Evolutionary conservation across 2,113 vertebrate species (phyloP).

Genomic region (Pardalotus punctatus): DNA sequence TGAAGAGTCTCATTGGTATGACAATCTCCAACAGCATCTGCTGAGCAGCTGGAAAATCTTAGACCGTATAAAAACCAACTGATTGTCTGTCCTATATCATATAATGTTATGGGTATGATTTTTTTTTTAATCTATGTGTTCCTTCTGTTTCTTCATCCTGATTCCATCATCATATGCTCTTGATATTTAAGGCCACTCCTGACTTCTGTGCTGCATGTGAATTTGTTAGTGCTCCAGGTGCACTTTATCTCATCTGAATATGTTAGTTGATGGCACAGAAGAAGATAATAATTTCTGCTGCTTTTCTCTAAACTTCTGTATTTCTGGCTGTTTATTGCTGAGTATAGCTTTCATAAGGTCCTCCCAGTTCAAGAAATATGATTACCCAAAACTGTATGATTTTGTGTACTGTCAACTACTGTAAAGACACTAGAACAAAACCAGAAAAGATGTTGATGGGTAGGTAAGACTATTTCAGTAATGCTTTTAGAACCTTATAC

Average conservation of each 20-base stretch:
- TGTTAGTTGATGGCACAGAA: neutral
- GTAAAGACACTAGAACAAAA: neutral
- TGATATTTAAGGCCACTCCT: slow-evolving; percentile 37
- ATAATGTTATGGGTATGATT: neutral
- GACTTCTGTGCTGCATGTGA: neutral
- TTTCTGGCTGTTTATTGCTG: slow-evolving; percentile 16
- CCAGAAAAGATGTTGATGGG: neutral
- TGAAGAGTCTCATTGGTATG: slow-evolving; percentile 32
- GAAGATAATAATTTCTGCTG: slow-evolving; percentile 16
- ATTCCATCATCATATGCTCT: neutral
- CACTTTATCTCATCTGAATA: slow-evolving; percentile 36
- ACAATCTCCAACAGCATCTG: slow-evolving; percentile 36
- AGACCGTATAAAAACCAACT: slow-evolving; percentile 19
- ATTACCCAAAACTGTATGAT: neutral
- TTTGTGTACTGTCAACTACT: neutral
- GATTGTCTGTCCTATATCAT: neutral
- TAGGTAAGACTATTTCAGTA: neutral
- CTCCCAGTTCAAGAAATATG: neutral
- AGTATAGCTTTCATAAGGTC: neutral
- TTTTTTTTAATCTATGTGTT: slow-evolving; percentile 20
- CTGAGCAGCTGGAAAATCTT: slow-evolving; percentile 55
- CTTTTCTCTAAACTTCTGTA: neutral
- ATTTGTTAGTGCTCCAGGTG: neutral
- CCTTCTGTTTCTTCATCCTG: neutral
- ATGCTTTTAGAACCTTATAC: neutral